Evolutionary conservation across 2,113 vertebrate species (phyloP), one percentile per base, ranked within the genome.

Genomic region (Lathamus discolor): DNA sequence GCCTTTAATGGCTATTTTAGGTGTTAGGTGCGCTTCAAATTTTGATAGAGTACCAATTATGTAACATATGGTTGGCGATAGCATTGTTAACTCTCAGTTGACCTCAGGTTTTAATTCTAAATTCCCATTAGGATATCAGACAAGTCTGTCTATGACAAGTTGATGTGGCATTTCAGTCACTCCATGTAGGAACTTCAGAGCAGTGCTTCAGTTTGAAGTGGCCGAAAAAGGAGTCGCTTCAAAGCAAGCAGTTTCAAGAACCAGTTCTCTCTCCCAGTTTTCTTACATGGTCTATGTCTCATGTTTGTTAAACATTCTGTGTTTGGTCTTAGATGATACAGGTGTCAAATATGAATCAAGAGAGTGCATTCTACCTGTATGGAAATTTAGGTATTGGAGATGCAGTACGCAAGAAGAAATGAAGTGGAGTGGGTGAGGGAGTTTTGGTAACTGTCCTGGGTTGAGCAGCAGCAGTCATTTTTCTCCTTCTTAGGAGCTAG

Each of bases 181-280:
- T 63, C 51, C 66, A 9, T 27, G 29, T 9, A 33, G 57, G 39
- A 90, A 76, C 39, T 82, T 87, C 57, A 93, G 37, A 64, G 57
- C 35, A 90, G 20, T 0, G 0, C 16, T 72, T 43, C 11, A 22
- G 62, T 59, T 77, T 73, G 39, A 87, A 90, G 55, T 27, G 43
- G 16, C 41, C 63, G 78, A 57, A 81, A 55, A 78, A 70, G 11
- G 17, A 57, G 14, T 33, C 35, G n/a, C 19, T 81, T 86, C 41
- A 83, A 83, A 73, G 27, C 28, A 92, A 89, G 35, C 4, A 69
- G 27, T 63, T 91, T 77, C 81, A 84, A 92, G 62, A 67, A 81
- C 41, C 51, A 24, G 4, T 67, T 78, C 11, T 78, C 43, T 83
- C 20, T 67, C n/a, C 2, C 10, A 39, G 0, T 73, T 89, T 64